Evolutionary conservation across 2,797 vertebrate genomes (phyloP).

Genomic region (Sitta carolinensis): DNA sequence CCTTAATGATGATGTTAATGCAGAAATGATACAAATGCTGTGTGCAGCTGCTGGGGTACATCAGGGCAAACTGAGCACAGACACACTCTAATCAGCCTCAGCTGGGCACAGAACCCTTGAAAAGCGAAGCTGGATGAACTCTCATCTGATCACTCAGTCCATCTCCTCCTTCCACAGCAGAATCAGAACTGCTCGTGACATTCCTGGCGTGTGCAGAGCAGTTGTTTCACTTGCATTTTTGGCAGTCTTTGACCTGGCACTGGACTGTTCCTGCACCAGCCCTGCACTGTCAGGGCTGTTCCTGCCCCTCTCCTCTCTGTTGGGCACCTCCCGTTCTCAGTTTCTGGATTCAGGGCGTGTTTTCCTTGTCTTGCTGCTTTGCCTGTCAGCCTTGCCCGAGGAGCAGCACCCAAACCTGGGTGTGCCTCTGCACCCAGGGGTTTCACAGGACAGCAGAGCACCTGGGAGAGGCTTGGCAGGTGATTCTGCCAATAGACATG

Average conservation of each 20-base stretch:
- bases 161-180: background rate
- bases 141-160: background rate
- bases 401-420: background rate
- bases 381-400: background rate
- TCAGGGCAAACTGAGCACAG: background rate
- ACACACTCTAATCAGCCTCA: background rate
- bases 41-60: background rate
- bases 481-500: background rate
- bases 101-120: background rate
- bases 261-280: background rate
- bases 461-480: background rate
- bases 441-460: background rate
- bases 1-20: conserved; percentile 31
- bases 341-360: background rate
- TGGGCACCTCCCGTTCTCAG: background rate
- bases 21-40: conserved; percentile 21
- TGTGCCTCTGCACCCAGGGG: background rate
- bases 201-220: background rate
- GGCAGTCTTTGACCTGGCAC: background rate
- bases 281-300: background rate
- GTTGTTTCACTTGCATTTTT: background rate
- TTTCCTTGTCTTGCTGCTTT: background rate
- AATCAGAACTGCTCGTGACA: background rate
- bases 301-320: background rate
- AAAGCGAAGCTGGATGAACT: background rate